These are phyloP conservation scores for Elymnias hypermnestra DNA, from an alignment of 1,140 invertebrate genomes.

Conservation along the genomic window DNA sequence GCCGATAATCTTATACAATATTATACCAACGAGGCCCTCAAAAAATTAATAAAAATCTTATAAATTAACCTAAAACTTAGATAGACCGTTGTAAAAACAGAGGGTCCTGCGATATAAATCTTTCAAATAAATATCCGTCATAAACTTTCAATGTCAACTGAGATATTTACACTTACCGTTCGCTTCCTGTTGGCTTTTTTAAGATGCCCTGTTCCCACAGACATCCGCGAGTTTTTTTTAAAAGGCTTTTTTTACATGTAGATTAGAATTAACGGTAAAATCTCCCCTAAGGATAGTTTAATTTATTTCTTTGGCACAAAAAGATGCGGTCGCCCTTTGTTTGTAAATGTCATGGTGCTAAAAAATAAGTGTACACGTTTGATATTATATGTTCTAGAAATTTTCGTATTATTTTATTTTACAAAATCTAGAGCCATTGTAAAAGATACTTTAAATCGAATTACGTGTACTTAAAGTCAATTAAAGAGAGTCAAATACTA, in stretches of 20 bases:
- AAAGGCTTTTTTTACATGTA: constrained; percentile 51
- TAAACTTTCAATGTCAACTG: constrained; percentile 54
- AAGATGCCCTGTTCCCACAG: constrained; percentile 59
- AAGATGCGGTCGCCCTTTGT: constrained; percentile 67
- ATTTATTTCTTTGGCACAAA: constrained; percentile 70
- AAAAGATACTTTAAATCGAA: no score
- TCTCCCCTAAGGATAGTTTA: constrained; percentile 71
- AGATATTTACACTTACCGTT: constrained; percentile 60
- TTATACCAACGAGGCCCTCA: no score
- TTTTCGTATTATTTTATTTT: neutral
- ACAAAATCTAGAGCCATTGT: no score
- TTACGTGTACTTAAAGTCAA: no score
- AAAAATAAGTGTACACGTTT: constrained; percentile 38
- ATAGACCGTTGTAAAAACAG: constrained; percentile 19
- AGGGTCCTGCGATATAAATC: constrained; percentile 46
- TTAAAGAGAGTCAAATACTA: no score
- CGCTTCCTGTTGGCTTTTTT: constrained; percentile 61
- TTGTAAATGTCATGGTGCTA: constrained; percentile 40
- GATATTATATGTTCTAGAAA: constrained; percentile 1
- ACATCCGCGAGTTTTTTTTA: constrained; percentile 54
- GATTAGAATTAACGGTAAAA: constrained; percentile 72
- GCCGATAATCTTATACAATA: no score
- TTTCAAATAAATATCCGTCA: constrained; percentile 59
- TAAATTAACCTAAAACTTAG: constrained; percentile 9
- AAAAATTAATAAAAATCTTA: neutral